These are phyloP conservation scores for Notarius lentiginosus DNA, from an alignment of 2,113 vertebrate species.

Conservation along the genomic window DNA sequence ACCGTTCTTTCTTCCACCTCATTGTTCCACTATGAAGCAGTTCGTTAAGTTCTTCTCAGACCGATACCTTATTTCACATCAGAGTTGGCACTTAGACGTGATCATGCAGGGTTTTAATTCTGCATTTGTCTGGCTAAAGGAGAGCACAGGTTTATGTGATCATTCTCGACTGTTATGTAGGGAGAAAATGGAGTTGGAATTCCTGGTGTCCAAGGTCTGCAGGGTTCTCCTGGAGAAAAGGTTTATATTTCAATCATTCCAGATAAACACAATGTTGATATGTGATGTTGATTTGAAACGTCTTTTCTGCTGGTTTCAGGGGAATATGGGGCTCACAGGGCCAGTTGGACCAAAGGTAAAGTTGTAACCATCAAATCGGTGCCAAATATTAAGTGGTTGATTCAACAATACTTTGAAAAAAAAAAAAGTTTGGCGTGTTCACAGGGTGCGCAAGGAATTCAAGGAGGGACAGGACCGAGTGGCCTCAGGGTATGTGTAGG, in stretches of 20 bases:
- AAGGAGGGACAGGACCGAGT: conserved; percentile 68
- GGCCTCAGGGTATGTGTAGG: conserved; percentile 68
- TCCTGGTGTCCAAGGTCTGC: conserved; percentile 72
- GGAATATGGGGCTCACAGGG: conserved; percentile 73
- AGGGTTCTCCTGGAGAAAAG: conserved; percentile 76
- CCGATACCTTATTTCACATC: too few relatives aligned
- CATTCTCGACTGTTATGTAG: conserved; percentile 57
- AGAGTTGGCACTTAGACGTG: not conserved
- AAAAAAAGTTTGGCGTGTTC: conserved; percentile 29
- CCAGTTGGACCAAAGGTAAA: conserved; percentile 77
- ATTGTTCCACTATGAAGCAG: not conserved
- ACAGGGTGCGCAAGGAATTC: conserved; percentile 72
- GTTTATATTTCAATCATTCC: conserved; percentile 54
- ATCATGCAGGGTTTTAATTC: not conserved
- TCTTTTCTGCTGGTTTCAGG: conserved; percentile 65
- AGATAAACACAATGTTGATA: not conserved
- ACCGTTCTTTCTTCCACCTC: not conserved
- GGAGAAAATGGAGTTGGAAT: conserved; percentile 76
- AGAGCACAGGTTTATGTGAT: not conserved
- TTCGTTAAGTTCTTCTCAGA: not conserved
- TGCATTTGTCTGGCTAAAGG: not conserved
- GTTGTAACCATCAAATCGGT: not conserved
- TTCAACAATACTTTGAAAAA: not conserved
- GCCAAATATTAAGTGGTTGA: not conserved
- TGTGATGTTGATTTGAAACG: not conserved